Percentiles rank a stretch among this genome's conserved stretches.
These are phyloP conservation scores for Myopa tessellatipennis DNA, from an alignment of 2,888 invertebrate genomes.

Conservation along the genomic window DNA sequence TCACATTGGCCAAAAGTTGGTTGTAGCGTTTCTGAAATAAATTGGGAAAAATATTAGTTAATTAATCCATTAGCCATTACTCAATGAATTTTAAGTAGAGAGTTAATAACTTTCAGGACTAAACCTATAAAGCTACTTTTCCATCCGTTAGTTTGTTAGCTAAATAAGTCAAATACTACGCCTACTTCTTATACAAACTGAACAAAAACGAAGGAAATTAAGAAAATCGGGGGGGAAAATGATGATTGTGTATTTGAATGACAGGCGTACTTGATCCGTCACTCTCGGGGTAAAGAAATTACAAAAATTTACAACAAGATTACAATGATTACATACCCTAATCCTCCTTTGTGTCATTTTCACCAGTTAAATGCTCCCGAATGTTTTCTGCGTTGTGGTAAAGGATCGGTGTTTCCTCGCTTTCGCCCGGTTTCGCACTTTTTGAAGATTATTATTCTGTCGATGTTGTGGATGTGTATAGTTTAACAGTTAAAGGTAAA, in stretches of 20 bases:
- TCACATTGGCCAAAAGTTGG: constrained; percentile 1
- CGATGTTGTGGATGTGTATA: background rate
- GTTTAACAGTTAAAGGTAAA: constrained; percentile 4
- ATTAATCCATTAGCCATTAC: background rate
- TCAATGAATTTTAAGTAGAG: no score
- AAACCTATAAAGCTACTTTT: no score
- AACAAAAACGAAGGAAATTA: no score
- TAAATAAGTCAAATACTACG: background rate
- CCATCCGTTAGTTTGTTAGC: no score
- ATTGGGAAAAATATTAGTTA: background rate
- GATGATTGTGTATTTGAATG: no score
- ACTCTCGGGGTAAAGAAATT: no score
- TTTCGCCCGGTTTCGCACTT: background rate
- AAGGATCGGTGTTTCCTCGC: background rate
- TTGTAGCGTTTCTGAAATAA: constrained; percentile 5
- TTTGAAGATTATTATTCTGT: background rate
- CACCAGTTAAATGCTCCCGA: background rate
- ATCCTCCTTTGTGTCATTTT: constrained; percentile 17
- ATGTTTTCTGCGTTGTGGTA: background rate
- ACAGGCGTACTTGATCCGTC: no score
- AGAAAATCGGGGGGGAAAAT: no score
- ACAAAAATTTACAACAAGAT: no score
- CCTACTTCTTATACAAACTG: background rate
- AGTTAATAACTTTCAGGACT: no score
- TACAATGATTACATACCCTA: background rate